Evolutionary conservation across 2,888 invertebrate genomes (phyloP).

Genomic region (Anoncus sp.): DNA sequence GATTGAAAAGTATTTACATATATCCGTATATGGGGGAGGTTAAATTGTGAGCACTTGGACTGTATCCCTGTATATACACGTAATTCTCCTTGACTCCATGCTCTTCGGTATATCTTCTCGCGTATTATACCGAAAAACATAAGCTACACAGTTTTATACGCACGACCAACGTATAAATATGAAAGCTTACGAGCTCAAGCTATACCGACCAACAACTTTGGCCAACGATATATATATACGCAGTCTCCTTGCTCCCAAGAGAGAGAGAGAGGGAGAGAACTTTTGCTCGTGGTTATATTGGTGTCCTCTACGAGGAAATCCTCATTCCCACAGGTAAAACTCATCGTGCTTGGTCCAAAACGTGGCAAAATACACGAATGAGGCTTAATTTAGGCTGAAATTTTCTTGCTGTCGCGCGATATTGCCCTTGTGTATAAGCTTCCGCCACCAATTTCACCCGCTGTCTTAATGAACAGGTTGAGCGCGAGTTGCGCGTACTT

Average conservation of each 20-base stretch:
- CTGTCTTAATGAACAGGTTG: conserved; percentile 39
- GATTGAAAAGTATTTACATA: not conserved
- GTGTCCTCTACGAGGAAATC: conserved; percentile 23
- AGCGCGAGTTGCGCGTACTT: conserved; percentile 30
- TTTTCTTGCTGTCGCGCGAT: conserved; percentile 30
- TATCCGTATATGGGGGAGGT: too few relatives aligned
- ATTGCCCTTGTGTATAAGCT: conserved; percentile 25
- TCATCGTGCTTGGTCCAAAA: conserved; percentile 7
- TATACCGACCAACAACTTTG: conserved; percentile 43
- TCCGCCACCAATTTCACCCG: conserved; percentile 57
- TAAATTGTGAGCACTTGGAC: conserved; percentile 24
- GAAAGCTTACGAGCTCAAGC: conserved; percentile 79
- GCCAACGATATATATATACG: conserved; percentile 25
- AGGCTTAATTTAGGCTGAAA: conserved; percentile 55
- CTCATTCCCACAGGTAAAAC: conserved; percentile 1
- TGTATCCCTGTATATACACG: conserved; percentile 28
- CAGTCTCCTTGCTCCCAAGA: not conserved
- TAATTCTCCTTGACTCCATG: conserved; percentile 36
- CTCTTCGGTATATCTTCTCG: conserved; percentile 56
- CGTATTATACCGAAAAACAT: conserved; percentile 74
- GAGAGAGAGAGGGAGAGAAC: too few relatives aligned
- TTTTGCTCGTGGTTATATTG: conserved; percentile 30
- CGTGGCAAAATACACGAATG: conserved; percentile 10
- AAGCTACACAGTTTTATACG: conserved; percentile 82
- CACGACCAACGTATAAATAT: conserved; percentile 79